phyloP scores from a whole-genome alignment of 2,797 vertebrate genomes.

The Antrozous pallidus region DNA sequence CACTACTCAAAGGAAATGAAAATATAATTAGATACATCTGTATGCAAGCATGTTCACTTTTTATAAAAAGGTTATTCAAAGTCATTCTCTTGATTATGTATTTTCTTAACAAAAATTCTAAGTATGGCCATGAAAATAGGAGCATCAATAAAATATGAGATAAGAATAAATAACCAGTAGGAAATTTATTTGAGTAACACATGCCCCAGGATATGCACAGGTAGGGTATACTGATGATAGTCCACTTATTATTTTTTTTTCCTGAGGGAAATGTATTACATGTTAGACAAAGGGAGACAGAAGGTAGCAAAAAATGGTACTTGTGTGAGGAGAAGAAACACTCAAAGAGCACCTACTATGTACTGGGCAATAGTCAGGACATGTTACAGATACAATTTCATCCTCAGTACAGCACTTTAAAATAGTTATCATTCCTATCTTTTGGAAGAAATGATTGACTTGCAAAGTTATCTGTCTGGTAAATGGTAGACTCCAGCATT shows the following conservation, averaged over 20 bases:
- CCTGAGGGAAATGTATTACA: not conserved
- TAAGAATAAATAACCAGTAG: not conserved
- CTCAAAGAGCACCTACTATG: not conserved
- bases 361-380: not conserved
- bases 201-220: not conserved
- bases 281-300: not conserved
- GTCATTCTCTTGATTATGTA: not conserved
- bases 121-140: not conserved
- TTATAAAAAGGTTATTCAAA: not conserved
- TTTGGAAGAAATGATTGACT: not conserved
- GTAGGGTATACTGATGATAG: not conserved
- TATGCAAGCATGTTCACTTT: not conserved
- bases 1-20: slow-evolving; percentile 72
- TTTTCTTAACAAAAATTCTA: not conserved
- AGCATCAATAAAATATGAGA: not conserved
- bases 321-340: not conserved
- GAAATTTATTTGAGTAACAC: not conserved
- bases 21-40: not conserved
- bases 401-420: not conserved
- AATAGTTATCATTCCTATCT: not conserved
- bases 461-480: not conserved
- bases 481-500: not conserved
- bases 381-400: not conserved
- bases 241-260: not conserved
- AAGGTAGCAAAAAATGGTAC: not conserved